These are phyloP conservation scores for Dinocampus coccinellae DNA, from an alignment of 2,888 invertebrate species.

Conservation along the genomic window DNA sequence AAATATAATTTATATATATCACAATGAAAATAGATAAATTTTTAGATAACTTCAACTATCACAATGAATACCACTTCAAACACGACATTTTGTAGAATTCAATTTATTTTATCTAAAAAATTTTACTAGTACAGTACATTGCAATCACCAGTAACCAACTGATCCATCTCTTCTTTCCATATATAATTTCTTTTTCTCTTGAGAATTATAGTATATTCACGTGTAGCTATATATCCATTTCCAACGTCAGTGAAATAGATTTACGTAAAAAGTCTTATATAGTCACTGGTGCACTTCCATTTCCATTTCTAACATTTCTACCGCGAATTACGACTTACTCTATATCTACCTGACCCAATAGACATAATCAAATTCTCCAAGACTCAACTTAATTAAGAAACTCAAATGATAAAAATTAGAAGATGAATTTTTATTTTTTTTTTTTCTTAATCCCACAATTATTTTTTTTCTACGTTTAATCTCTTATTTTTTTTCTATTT, in stretches of 20 bases:
- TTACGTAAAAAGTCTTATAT: constrained; percentile 26
- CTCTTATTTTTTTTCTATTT: not conserved
- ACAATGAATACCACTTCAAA: not conserved
- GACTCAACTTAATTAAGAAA: not conserved
- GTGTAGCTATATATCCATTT: not conserved
- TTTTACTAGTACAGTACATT: not conserved
- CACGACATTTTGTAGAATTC: not conserved
- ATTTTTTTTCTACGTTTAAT: not conserved
- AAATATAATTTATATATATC: no score
- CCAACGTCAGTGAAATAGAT: constrained; percentile 18
- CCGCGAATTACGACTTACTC: constrained; percentile 14
- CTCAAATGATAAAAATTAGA: not conserved
- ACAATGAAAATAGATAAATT: no score
- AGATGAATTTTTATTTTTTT: no score
- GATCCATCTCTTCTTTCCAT: constrained; percentile 29
- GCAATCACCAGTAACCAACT: not conserved
- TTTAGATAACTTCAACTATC: not conserved
- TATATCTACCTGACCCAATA: not conserved
- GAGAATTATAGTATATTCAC: constrained; percentile 15
- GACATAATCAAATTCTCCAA: not conserved
- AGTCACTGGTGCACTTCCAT: constrained; percentile 18
- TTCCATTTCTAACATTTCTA: constrained; percentile 24
- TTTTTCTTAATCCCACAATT: not conserved
- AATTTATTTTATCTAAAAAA: not conserved
- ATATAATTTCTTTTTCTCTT: constrained; percentile 27